Conservation (phyloP, 2,113 vertebrate species). For the Cygnus buccinator region DNA sequence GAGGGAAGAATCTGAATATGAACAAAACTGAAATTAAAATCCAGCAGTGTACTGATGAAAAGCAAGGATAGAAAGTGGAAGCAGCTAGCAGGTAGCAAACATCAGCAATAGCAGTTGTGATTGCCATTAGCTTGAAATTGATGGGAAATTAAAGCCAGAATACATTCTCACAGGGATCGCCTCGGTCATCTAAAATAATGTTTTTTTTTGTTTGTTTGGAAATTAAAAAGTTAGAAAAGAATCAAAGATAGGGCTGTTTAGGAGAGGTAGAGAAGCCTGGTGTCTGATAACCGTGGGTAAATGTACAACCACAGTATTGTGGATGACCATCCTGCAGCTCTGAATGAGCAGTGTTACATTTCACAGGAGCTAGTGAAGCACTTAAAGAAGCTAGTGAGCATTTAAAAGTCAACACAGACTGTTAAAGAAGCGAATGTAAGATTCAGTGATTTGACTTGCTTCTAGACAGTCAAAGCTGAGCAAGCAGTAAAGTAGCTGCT, state of each 20-base stretch:
- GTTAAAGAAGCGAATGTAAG: neutral
- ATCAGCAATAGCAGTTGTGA: neutral
- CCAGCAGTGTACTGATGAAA: neutral
- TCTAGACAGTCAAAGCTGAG: neutral
- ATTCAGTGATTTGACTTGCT: neutral
- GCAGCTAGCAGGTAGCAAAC: neutral
- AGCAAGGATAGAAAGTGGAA: neutral
- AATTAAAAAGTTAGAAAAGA: neutral
- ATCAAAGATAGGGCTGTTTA: neutral
- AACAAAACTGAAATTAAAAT: constrained; percentile 20
- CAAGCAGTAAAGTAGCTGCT: neutral
- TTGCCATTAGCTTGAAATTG: constrained; percentile 1
- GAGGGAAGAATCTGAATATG: neutral
- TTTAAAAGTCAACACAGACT: neutral
- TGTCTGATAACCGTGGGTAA: neutral
- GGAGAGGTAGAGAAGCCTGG: neutral
- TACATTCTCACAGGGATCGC: neutral
- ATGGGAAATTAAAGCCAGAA: neutral
- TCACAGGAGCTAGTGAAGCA: neutral
- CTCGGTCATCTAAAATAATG: neutral
- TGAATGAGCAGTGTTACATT: neutral
- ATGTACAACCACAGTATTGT: neutral
- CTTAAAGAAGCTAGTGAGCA: neutral
- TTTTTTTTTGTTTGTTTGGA: neutral
- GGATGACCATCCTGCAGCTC: neutral